Evolutionary conservation across 1,140 invertebrate species (phyloP).

Genomic region (Leptinotarsa undecemlineata): DNA sequence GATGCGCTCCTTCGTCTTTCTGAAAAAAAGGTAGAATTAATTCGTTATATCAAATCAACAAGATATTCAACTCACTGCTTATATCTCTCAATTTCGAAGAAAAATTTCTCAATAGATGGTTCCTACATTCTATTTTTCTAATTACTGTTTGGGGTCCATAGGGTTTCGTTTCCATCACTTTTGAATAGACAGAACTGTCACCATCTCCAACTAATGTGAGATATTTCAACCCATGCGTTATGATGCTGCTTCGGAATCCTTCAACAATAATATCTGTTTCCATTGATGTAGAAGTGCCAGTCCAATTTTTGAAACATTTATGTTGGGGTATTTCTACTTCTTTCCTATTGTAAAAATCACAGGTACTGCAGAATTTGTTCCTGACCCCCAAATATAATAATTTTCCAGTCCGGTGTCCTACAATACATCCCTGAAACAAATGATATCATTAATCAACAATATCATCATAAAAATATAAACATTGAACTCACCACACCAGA

Average conservation of each 20-base stretch:
- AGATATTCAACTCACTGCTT: constrained; percentile 22
- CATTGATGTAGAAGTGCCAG: constrained; percentile 50
- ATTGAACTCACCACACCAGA: constrained; percentile 43
- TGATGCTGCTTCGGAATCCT: constrained; percentile 49
- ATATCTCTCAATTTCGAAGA: constrained; percentile 18
- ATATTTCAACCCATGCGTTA: constrained; percentile 51
- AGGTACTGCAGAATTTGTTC: constrained; percentile 53
- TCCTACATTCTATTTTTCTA: constrained; percentile 48
- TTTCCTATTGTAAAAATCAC: constrained; percentile 27
- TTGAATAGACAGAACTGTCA: constrained; percentile 50
- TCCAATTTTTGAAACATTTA: constrained; percentile 44
- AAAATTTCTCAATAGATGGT: constrained; percentile 49
- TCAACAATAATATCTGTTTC: constrained; percentile 52
- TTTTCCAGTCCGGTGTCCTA: constrained; percentile 31
- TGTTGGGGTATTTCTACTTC: constrained; percentile 17
- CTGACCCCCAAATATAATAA: constrained; percentile 42
- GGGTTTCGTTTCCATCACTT: constrained; percentile 21
- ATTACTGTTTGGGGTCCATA: constrained; percentile 29
- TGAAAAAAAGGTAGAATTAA: background rate
- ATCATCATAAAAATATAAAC: constrained; percentile 9
- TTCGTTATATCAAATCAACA: background rate
- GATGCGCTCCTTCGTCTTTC: too few species aligned
- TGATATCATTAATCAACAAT: constrained; percentile 7
- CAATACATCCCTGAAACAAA: constrained; percentile 34
- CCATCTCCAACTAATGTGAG: constrained; percentile 52